These are phyloP conservation scores for Protonemura montana DNA, from an alignment of 2,888 invertebrate species.

Conservation along the genomic window DNA sequence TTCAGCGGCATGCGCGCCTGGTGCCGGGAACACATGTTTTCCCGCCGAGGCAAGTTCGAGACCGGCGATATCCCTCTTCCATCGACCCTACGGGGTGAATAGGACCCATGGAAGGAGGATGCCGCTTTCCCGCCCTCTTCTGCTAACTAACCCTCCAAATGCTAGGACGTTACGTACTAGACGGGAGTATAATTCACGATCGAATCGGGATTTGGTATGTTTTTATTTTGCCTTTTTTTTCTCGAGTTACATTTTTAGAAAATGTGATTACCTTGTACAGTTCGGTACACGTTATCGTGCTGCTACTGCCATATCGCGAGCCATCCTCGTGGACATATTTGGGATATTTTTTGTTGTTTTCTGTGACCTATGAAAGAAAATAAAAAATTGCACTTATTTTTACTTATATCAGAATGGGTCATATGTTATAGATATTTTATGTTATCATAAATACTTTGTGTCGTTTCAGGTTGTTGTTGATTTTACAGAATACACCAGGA, in stretches of 20 bases:
- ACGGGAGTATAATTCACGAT: not conserved
- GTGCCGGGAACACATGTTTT: constrained; percentile 47
- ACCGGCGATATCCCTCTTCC: constrained; percentile 12
- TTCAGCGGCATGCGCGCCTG: constrained; percentile 35
- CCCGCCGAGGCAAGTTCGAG: constrained; percentile 46
- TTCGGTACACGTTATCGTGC: not conserved
- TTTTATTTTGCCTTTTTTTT: not conserved
- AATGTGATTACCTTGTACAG: not conserved
- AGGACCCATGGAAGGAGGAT: not conserved
- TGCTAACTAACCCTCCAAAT: not conserved
- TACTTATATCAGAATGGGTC: no score
- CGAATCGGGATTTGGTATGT: not conserved
- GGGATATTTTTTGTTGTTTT: no score
- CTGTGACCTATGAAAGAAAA: no score
- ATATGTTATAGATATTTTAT: no score
- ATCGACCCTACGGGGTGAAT: constrained; percentile 3
- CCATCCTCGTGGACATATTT: not conserved
- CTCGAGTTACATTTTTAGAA: not conserved
- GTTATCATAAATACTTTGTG: no score
- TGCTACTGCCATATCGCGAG: not conserved
- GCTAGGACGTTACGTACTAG: not conserved
- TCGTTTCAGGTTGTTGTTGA: no score
- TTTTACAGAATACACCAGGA: not conserved
- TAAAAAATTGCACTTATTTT: no score
- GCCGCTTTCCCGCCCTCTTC: not conserved